phyloP scores from a whole-genome alignment of 2,113 vertebrate species.

The Narcine bancroftii region DNA sequence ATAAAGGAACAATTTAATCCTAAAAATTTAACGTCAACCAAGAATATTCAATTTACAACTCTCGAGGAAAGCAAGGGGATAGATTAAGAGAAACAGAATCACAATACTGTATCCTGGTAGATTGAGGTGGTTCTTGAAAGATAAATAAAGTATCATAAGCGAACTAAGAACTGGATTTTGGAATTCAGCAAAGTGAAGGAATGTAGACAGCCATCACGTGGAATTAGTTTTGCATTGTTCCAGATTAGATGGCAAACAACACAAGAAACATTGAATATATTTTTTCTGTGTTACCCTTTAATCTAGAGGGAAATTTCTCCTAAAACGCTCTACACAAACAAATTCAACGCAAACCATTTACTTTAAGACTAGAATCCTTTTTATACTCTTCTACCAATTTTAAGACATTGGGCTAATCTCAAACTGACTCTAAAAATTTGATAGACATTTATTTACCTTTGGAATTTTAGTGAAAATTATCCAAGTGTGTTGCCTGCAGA shows the following conservation, averaged over 20 bases:
- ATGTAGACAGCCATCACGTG: neutral
- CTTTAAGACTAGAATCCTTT: neutral
- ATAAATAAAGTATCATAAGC: neutral
- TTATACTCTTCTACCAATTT: neutral
- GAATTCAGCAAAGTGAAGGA: neutral
- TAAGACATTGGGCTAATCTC: neutral
- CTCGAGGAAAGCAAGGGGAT: neutral
- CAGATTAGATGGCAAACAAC: neutral
- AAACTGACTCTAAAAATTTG: neutral
- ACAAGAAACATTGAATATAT: neutral
- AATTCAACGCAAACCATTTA: neutral
- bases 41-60: neutral
- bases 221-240: neutral
- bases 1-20: neutral
- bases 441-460: neutral
- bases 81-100: neutral
- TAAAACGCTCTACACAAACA: neutral
- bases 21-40: neutral
- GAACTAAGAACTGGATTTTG: neutral
- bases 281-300: neutral
- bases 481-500: neutral
- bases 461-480: neutral
- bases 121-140: too few relatives aligned
- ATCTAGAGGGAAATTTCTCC: neutral
- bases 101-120: neutral